Percentiles rank a stretch among this genome's conserved stretches.
Evolutionary conservation across 2,113 vertebrate genomes (phyloP).

Genomic region (Rutilus rutilus): DNA sequence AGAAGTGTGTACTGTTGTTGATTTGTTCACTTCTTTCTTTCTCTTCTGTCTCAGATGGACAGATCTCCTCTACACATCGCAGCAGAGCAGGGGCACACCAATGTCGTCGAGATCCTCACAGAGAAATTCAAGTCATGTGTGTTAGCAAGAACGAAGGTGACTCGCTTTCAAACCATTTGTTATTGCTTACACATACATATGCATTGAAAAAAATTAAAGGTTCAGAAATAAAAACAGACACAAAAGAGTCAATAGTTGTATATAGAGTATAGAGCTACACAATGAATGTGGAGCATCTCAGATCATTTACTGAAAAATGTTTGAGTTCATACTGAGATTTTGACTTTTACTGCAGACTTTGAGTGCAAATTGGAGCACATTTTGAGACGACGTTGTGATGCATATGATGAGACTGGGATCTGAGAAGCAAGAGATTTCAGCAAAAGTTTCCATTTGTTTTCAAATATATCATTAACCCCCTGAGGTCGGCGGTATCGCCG

Average conservation of each 20-base stretch:
- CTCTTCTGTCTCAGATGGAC: slow-evolving; percentile 57
- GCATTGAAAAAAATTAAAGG: no score
- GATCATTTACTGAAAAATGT: no score
- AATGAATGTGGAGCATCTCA: background rate
- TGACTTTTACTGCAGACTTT: background rate
- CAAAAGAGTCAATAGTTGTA: background rate
- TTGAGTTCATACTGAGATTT: background rate
- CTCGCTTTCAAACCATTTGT: background rate
- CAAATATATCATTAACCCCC: no score
- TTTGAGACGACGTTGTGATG: no score
- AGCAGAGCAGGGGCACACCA: slow-evolving; percentile 67
- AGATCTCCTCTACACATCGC: slow-evolving; percentile 67
- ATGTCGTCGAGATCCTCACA: slow-evolving; percentile 62
- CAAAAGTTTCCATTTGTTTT: no score
- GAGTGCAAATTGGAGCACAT: background rate
- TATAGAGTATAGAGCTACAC: background rate
- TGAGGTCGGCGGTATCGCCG: no score
- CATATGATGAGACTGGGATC: no score
- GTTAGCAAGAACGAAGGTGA: slow-evolving; percentile 67
- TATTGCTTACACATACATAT: background rate
- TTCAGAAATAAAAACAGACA: slow-evolving; percentile 1
- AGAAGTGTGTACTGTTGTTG: background rate
- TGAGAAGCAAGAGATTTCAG: no score
- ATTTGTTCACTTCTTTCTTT: background rate
- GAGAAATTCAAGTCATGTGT: slow-evolving; percentile 70